phyloP scores from a whole-genome alignment of 2,888 invertebrate species.

The Drosophila quinaria region DNA sequence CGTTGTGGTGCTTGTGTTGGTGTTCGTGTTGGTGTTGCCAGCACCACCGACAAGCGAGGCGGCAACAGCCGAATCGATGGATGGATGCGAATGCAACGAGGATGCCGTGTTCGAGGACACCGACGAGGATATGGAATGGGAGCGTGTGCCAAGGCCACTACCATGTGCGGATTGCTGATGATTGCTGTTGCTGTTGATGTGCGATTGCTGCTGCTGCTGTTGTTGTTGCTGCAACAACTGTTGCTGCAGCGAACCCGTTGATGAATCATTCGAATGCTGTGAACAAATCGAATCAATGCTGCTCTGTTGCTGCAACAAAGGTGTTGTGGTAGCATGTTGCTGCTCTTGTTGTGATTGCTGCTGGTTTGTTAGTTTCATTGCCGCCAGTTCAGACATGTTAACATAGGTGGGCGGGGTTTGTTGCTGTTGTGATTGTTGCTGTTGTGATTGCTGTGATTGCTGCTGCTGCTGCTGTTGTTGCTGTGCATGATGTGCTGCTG shows the following conservation, averaged over 20 bases:
- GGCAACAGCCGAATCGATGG: constrained; percentile 83
- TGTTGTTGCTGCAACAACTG: constrained; percentile 59
- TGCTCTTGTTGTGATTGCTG: constrained; percentile 73
- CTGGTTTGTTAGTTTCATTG: constrained; percentile 89
- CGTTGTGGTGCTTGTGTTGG: constrained; percentile 70
- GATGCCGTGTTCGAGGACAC: constrained; percentile 81
- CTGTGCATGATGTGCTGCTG: constrained; percentile 83
- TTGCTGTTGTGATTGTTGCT: constrained; percentile 71
- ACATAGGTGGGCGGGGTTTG: constrained; percentile 92
- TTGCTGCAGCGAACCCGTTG: constrained; percentile 70
- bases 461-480: constrained; percentile 74
- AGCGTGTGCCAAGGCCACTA: constrained; percentile 66
- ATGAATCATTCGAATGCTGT: constrained; percentile 83
- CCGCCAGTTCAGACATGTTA: constrained; percentile 96
- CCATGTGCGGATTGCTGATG: constrained; percentile 60
- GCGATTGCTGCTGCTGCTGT: constrained; percentile 36
- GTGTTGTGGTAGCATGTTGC: constrained; percentile 75
- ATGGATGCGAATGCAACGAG: constrained; percentile 84
- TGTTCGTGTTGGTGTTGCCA: constrained; percentile 63
- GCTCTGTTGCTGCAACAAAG: constrained; percentile 86
- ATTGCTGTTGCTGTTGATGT: constrained; percentile 50
- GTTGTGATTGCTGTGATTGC: constrained; percentile 60
- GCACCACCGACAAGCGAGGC: constrained; percentile 73
- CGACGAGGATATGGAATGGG: constrained; percentile 82
- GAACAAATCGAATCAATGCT: constrained; percentile 86